Evolutionary conservation across 2,888 invertebrate genomes (phyloP), one percentile per base, ranked within the genome.

Genomic region (Thereva nobilitata): DNA sequence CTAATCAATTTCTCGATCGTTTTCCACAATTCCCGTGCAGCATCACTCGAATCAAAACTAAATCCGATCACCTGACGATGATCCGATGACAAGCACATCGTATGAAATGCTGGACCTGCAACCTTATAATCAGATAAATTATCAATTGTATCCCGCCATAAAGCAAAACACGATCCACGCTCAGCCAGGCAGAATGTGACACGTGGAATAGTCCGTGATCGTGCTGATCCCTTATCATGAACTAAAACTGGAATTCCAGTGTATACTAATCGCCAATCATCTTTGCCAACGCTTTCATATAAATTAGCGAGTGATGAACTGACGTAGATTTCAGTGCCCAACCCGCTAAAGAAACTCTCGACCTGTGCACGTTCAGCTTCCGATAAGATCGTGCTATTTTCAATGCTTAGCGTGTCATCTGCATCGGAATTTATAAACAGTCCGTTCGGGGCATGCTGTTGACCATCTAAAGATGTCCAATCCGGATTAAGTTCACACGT

Each of bases 111-210:
- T 47, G 87, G 86, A 1, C 89, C 87, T 10, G 86, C 85, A 10
- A 86, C 84, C 76, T 85, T 86, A 82, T 92, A 93, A 67, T 88
- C 86, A 6, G 89, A 89, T 70, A 92, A 81, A 77, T 91, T 90
- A 79, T 92, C 91, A 72, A 93, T 89, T 56, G 86, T 87, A 79
- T 93, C 92, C 72, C 86, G 86, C 92, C 92, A 93, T 34, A 93
- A 80, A 66, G 89, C 87, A 79, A 93, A 92, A 66, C 91, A 90
- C 1, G 92, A 90, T 10, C 92, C 92, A 41, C 89, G 85, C 77
- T 92, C 91, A 3, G 91, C 90, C 59, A 92, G 78, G 3, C 90
- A 84, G 47, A 92, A 85, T 71, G 89, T 87, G 8, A 92, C 86
- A 35, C 86, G 84, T 40, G 89, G 84, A 73, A 87, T 86, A 69